Percentiles rank a stretch among this genome's conserved stretches.
Evolutionary conservation across 92 coral and sea anemone genomes (phyloP).

Genomic region (Phenganax subtilis): DNA sequence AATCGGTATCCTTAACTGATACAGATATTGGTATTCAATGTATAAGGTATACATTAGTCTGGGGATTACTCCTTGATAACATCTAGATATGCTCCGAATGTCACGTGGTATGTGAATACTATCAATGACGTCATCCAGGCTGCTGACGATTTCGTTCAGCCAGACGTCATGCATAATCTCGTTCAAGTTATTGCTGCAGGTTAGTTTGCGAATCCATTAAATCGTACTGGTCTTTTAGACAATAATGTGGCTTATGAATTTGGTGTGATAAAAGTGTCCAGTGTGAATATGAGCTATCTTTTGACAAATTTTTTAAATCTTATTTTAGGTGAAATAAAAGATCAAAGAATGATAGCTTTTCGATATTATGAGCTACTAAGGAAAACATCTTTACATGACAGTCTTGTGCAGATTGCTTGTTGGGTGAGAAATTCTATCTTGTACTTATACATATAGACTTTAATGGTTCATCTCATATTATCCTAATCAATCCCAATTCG

Average conservation of each 20-base stretch:
- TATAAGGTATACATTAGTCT: neutral
- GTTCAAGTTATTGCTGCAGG: constrained; percentile 88
- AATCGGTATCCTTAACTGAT: constrained; percentile 76
- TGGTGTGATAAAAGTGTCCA: too few species aligned
- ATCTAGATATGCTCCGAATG: constrained; percentile 82
- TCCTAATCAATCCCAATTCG: neutral
- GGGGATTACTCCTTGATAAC: constrained; percentile 32
- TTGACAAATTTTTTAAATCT: neutral
- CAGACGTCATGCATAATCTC: constrained; percentile 70
- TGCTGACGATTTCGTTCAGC: constrained; percentile 65
- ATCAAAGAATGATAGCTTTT: constrained; percentile 63
- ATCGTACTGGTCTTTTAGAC: too few species aligned
- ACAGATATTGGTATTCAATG: neutral
- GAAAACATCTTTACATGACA: constrained; percentile 75
- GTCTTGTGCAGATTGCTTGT: constrained; percentile 68
- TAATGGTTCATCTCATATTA: too few species aligned
- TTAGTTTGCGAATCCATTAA: neutral
- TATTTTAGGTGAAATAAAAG: constrained; percentile 53
- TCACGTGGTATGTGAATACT: constrained; percentile 82
- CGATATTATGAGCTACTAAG: constrained; percentile 67
- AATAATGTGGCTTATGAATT: neutral
- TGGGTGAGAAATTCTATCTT: constrained; percentile 60
- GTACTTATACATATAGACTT: too few species aligned
- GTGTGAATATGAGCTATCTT: too few species aligned
- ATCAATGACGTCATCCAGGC: constrained; percentile 86